Evolutionary conservation across 2,113 vertebrate genomes (phyloP), one percentile per base, ranked within the genome.

Genomic region (Columba livia): DNA sequence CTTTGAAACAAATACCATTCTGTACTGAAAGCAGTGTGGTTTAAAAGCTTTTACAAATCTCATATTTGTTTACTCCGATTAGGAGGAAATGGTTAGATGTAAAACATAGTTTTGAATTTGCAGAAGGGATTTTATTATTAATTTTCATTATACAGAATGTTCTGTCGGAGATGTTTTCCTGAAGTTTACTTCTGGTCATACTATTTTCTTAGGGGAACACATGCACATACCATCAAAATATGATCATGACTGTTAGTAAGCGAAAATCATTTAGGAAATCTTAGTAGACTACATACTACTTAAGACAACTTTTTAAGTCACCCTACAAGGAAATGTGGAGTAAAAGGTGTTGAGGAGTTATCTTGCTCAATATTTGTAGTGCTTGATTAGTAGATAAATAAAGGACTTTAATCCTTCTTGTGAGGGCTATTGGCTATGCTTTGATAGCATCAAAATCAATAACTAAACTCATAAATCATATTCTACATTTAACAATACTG

Each of bases 371-470:
- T 81, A n/a, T 36, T 51, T 79, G 25, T 57, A 62, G 36, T 66
- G 24, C 16, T 75, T 72, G 26, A 13, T 86, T 78, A 50, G 54
- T 23, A 83, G 51, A 29, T 23, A 48, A 73, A 48, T 53, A 47
- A 79, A 34, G 25, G 20, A 70, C 20, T 74, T 60, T 2, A 80
- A 28, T 70, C 54, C 26, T 50, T 56, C 8, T 73, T 3, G 26
- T 60, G 42, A 92, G 64, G 31, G 25, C 12, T 85, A 17, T 66
- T 36, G 10, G 50, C 26, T 44, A 16, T 29, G 53, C 26, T 62
- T 86, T n/a, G 50, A 70, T 34, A 85, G 15, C 36, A 50, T 15
- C 20, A 88, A 93, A 97, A 97, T 86, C 79, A 38, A 78, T 85
- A 96, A 92, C 34, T 24, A 80, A 79, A 75, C 32, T n/a, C 11